Percentiles rank a stretch among this genome's conserved stretches.
These are phyloP conservation scores for Brienomyrus brachyistius DNA, from an alignment of 2,113 vertebrate species.

Conservation along the genomic window DNA sequence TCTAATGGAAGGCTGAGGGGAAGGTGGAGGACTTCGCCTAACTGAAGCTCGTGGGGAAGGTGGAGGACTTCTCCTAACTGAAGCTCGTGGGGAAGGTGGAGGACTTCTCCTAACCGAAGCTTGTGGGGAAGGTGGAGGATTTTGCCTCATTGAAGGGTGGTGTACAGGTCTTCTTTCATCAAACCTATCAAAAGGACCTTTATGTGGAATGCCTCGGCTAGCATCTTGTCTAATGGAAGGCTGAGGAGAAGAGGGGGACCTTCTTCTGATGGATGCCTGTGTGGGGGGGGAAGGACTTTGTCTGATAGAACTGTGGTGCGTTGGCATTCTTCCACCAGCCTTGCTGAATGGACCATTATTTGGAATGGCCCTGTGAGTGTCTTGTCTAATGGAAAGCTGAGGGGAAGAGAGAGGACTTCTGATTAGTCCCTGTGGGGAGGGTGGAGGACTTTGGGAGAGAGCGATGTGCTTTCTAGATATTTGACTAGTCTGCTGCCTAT, in stretches of 20 bases:
- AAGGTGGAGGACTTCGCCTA: background rate
- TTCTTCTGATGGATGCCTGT: constrained; percentile 32
- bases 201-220: constrained; percentile 22
- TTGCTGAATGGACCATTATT: constrained; percentile 35
- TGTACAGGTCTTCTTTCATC: background rate
- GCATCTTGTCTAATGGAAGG: constrained; percentile 43
- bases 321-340: constrained; percentile 40
- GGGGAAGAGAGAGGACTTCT: constrained; percentile 52
- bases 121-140: background rate
- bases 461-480: constrained; percentile 22
- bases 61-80: background rate
- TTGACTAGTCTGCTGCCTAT: constrained; percentile 11
- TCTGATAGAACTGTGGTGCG: constrained; percentile 28
- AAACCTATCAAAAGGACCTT: background rate
- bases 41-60: background rate
- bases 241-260: constrained; percentile 47
- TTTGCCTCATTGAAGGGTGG: background rate
- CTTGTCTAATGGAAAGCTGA: constrained; percentile 47
- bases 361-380: constrained; percentile 38
- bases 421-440: constrained; percentile 47
- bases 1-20: background rate
- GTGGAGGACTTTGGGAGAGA: constrained; percentile 46
- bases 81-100: background rate
- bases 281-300: constrained; percentile 8
- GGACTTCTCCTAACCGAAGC: background rate